Percentiles rank a stretch among this genome's conserved stretches.
phyloP scores from a whole-genome alignment of 2,113 vertebrate species.

The Gymnobelideus leadbeateri region DNA sequence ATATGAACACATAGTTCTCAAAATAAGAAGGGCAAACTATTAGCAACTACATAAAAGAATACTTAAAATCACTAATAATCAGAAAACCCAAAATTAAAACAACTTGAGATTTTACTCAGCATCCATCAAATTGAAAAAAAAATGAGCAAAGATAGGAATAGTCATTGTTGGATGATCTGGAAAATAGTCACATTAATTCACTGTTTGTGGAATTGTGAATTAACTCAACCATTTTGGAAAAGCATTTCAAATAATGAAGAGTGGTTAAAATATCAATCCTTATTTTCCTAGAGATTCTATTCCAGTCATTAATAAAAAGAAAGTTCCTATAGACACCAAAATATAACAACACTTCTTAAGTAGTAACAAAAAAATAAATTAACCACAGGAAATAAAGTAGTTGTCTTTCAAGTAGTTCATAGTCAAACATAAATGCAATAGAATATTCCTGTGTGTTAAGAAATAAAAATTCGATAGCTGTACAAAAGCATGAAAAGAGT shows the following conservation, averaged over 20 bases:
- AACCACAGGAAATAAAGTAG: background rate
- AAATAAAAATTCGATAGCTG: background rate
- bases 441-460: background rate
- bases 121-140: background rate
- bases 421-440: background rate
- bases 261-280: background rate
- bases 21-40: background rate
- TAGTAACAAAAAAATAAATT: no score
- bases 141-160: background rate
- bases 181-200: background rate
- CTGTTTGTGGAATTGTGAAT: background rate
- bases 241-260: background rate
- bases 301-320: background rate
- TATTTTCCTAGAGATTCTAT: background rate
- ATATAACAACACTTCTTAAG: background rate
- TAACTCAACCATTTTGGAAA: background rate
- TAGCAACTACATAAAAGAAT: background rate
- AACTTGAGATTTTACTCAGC: background rate
- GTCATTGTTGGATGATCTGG: background rate
- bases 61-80: background rate
- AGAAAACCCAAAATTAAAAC: background rate
- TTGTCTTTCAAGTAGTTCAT: background rate
- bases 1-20: background rate
- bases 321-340: background rate
- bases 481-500: background rate